Evolutionary conservation across 2,113 vertebrate species (phyloP).

Genomic region (Eolophus roseicapilla): DNA sequence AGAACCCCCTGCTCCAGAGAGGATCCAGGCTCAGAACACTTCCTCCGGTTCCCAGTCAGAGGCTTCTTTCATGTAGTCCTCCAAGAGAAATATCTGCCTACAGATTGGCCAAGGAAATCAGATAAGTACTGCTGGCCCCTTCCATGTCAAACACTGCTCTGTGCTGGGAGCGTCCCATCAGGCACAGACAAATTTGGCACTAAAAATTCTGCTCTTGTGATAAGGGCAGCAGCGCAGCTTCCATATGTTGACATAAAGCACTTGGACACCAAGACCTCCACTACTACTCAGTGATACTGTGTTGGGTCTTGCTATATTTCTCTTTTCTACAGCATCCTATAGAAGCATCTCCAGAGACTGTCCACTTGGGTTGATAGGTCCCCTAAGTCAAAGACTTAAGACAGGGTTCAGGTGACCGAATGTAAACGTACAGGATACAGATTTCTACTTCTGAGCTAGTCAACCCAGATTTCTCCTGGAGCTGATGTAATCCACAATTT

Average conservation of each 20-base stretch:
- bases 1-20: background rate
- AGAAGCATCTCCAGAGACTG: background rate
- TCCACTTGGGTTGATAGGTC: background rate
- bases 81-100: background rate
- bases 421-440: background rate
- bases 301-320: background rate
- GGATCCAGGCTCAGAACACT: background rate
- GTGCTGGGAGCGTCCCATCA: background rate
- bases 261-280: background rate
- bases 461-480: background rate
- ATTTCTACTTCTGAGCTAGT: background rate
- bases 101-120: background rate
- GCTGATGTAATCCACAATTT: background rate
- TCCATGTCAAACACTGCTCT: background rate
- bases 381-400: background rate
- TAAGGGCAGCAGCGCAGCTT: background rate
- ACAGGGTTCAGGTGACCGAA: background rate
- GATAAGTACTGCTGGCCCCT: background rate
- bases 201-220: background rate
- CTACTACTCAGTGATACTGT: background rate
- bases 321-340: background rate
- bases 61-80: background rate
- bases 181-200: background rate
- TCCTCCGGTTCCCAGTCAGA: background rate
- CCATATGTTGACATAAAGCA: background rate